Evolutionary conservation across 2,888 invertebrate species (phyloP), one percentile per base, ranked within the genome.

Genomic region (Ophion slaviceki): DNA sequence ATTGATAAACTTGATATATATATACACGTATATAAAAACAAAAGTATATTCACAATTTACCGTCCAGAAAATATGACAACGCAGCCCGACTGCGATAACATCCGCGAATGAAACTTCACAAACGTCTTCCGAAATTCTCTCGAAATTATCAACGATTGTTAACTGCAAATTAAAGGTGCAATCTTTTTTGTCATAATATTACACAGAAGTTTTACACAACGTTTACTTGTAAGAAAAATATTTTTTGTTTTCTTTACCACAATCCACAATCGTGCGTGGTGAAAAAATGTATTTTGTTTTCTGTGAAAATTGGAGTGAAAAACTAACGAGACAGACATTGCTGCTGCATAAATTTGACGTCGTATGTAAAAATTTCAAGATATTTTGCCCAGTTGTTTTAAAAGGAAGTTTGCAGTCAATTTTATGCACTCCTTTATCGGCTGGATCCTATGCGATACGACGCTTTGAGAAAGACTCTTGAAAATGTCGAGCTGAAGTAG

Each of bases 361-460:
- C n/a, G 20, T 40, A 8, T 67, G 45, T 67, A 20, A 67, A 45
- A 67, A 20, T 67, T 67, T 67, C 20, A 10, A 20, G 32, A n/a
- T 20, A 67, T 67, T 67, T 4, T 40, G 5, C 11, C 1, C 40
- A 67, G 40, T 45, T 20, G 40, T 67, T 67, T 67, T 20, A 20
- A 32, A n/a, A n/a, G 2, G 11, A 40, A 67, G 17, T 45, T n/a
- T 67, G 20, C 45, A 45, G 3, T 45, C 20, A 67, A n/a, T 67
- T 67, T 67, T 20, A 67, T 11, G 45, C 17, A 40, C 67, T 45
- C n/a, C 10, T 40, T 67, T 67, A 67, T 45, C 20, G 45, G 45
- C 20, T 8, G 0, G 67, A 40, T 45, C 8, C 2, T 14, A 10
- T 17, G 17, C 45, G 45, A 40, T 67, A 67, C 10, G n/a, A 45